Conservation (phyloP, 2,113 vertebrate species). For the Aramus guarauna region DNA sequence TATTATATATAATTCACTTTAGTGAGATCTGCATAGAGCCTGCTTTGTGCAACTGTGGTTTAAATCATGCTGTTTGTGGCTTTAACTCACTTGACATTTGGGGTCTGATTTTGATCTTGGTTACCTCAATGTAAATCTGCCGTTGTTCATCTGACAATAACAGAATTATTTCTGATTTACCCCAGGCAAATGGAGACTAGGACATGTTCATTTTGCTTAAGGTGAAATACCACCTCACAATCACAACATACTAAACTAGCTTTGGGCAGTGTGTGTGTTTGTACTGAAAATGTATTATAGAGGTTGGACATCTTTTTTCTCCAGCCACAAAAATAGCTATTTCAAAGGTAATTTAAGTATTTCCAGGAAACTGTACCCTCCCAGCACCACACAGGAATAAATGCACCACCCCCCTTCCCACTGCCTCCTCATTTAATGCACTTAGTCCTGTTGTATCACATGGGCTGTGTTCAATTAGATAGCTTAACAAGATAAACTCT, state of each 20-base stretch:
- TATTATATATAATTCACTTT: slow-evolving; percentile 77
- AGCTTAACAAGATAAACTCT: slow-evolving; percentile 75
- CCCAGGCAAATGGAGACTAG: not conserved
- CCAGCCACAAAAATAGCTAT: not conserved
- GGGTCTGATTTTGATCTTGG: not conserved
- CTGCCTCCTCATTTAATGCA: slow-evolving; percentile 58
- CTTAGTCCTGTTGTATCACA: slow-evolving; percentile 55
- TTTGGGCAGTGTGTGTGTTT: not conserved
- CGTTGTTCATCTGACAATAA: not conserved
- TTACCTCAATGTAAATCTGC: not conserved
- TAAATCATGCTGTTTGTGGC: slow-evolving; percentile 50
- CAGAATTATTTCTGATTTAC: not conserved
- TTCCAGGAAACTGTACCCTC: not conserved
- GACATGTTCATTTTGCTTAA: not conserved
- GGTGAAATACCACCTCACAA: not conserved
- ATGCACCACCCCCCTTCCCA: not conserved
- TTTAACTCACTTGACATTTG: slow-evolving; percentile 47
- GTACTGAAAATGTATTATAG: not conserved
- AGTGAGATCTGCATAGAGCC: slow-evolving; percentile 49
- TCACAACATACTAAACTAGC: not conserved
- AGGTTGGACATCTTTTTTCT: not conserved
- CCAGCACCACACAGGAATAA: not conserved
- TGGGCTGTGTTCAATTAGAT: slow-evolving; percentile 74
- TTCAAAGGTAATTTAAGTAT: not conserved
- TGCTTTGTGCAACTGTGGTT: slow-evolving; percentile 54